Base-by-base conservation (phyloP, 2,888 invertebrate species). In the Sipha maydis region DNA sequence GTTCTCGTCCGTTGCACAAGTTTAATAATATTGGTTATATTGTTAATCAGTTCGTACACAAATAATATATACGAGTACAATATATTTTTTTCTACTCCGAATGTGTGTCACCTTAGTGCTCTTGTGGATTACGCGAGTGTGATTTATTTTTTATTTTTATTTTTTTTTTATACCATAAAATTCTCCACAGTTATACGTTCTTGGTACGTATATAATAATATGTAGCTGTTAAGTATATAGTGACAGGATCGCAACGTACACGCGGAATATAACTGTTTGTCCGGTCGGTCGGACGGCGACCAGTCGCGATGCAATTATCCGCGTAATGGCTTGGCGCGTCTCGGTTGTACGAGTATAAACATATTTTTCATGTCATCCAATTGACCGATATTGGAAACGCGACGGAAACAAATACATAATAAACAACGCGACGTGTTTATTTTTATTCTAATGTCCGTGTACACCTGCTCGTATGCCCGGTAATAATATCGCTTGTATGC, bases 351-450 rank as follows among this genome's bases (percentile, higher is more conserved):
- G 88, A 80, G 75, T 75, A 82, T 73, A 75, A 69, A 67, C 21
- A 41, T 61, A 41, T 73, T 80, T 82, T 82, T 67, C 61, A 82
- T 61, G 61, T 82, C 73, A n/a, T 88, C 75, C 82, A 75, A 82
- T 80, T 88, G 88, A 88, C 88, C 88, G 88, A 88, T 82, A 88
- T 88, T 41, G 86, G 25, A 77, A 85, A 31, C n/a, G 41, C 41
- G 14, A 19, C 61, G 67, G 67, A 31, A 67, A 84, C 84, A 77
- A 61, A 76, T 9, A 41, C 1, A 71, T 71, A 14, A 25, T 31
- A 54, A 71, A 28, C 3, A 5, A 56, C 25, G 21, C 31, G 79
- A 61, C 4, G 61, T 25, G 61, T 61, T 61, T 61, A 61, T 61
- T 75, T 75, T 56, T 75, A 11, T 41, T 17, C 48, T 67, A 54